Evolutionary conservation across 2,113 vertebrate species (phyloP).

Genomic region (Galbula dea): DNA sequence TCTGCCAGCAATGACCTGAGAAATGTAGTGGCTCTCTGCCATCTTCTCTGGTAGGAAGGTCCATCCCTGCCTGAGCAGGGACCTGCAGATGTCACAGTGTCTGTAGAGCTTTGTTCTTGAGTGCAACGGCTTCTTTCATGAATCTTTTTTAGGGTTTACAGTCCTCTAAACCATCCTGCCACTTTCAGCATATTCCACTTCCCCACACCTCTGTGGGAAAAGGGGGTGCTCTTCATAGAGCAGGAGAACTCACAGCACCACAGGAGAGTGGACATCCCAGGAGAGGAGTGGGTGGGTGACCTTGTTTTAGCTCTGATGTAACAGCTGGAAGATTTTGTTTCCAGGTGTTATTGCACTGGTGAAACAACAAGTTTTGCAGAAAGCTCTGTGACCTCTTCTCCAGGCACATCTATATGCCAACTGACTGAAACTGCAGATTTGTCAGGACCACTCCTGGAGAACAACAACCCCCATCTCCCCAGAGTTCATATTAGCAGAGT

Average conservation of each 20-base stretch:
- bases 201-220: background rate
- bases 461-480: background rate
- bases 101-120: background rate
- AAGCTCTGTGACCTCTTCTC: background rate
- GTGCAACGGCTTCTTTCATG: background rate
- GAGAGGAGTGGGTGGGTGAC: background rate
- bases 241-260: background rate
- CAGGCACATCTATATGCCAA: too few relatives aligned
- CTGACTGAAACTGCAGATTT: background rate
- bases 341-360: background rate
- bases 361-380: background rate
- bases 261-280: background rate
- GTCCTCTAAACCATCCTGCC: too few relatives aligned
- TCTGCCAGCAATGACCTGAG: background rate
- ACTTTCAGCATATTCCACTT: background rate
- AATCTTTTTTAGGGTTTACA: background rate
- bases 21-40: background rate
- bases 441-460: background rate
- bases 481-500: background rate
- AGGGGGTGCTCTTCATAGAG: accelerated
- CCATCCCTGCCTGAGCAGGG: background rate
- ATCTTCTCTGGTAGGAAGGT: background rate
- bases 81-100: background rate
- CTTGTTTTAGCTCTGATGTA: background rate
- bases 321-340: background rate